Base-by-base conservation (phyloP, 53 echinoderm and acorn worm species). In the Echinometra lucunter region DNA sequence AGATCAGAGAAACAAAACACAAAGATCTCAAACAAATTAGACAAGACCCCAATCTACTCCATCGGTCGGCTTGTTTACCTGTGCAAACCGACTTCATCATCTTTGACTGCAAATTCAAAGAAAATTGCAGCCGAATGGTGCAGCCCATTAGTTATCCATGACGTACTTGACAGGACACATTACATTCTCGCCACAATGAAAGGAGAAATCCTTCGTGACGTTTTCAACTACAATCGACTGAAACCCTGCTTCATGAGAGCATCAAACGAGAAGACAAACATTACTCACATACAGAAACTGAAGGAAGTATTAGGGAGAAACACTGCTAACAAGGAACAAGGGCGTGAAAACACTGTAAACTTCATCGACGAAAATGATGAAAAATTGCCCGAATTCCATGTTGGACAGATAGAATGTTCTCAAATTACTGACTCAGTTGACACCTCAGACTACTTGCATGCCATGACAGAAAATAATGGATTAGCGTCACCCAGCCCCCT, bases 51-150 rank as follows among this genome's bases (percentile, higher is more conserved):
- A 11, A 92, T 92, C 35, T 92, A 92, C 35, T 92, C 92, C 4
- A 25, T 53, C 30, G 92, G 92, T 4, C 92, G 87, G 57, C 38
- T 94, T 25, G 94, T 94, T 0, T 94, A 94, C 47, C 37, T 94
- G 3, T 94, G 87, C 66, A 94, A 94, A 18, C 94, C 94, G 19
- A 82, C 58, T 23, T 94, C 94, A 37, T 94, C 94, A 4, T 82
- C 94, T 34, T 45, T 94, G 6, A 72, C 74, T 19, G 74, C 74
- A 72, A 72, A 72, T 35, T 72, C 74, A 72, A 72, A 35, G 37
- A 94, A 94, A 27, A 94, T 94, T 44, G 58, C 94, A 10, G 94
- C 94, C 1, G 94, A 82, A 34, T 94, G 94, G 94, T 16, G 18
- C 17, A 85, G 82, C 10, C 94, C 94, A 9, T n/a, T 94, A 1